Conservation (phyloP, 2,888 invertebrate genomes). For the Proisotoma minuta region DNA sequence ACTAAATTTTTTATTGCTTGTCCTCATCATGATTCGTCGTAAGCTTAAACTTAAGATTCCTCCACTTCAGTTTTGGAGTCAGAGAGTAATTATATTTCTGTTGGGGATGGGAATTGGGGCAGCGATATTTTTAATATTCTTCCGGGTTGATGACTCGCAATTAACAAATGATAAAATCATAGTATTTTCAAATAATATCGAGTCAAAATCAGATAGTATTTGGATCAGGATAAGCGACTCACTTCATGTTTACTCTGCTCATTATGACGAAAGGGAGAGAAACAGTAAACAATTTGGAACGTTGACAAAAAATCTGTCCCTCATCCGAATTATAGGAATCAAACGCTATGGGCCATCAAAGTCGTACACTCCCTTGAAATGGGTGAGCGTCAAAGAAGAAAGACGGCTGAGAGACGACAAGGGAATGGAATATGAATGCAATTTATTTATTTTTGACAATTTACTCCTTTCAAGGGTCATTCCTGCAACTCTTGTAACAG, state of each 20-base stretch:
- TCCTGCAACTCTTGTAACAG: constrained; percentile 28
- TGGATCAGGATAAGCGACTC: constrained; percentile 47
- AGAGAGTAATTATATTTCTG: too few species aligned
- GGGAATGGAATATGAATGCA: constrained; percentile 37
- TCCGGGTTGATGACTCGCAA: too few species aligned
- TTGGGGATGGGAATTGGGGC: too few species aligned
- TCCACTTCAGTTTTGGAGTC: too few species aligned
- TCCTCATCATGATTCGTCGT: too few species aligned
- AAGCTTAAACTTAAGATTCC: too few species aligned
- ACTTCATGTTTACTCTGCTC: constrained; percentile 48
- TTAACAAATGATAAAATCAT: too few species aligned
- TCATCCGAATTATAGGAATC: constrained; percentile 36
- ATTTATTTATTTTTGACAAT: constrained; percentile 27
- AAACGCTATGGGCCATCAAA: too few species aligned
- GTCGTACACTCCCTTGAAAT: constrained; percentile 32
- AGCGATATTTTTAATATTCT: too few species aligned
- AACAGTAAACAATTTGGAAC: constrained; percentile 16
- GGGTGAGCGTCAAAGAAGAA: constrained; percentile 35
- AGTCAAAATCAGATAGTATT: constrained; percentile 2
- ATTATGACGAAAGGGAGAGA: constrained; percentile 39
- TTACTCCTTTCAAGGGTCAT: constrained; percentile 7
- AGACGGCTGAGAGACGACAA: constrained; percentile 22
- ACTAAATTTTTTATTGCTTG: too few species aligned
- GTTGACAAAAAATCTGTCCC: constrained; percentile 10
- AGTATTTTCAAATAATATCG: too few species aligned